Base-by-base conservation (phyloP, 2,113 vertebrate genomes). In the Oryzias woworae region DNA sequence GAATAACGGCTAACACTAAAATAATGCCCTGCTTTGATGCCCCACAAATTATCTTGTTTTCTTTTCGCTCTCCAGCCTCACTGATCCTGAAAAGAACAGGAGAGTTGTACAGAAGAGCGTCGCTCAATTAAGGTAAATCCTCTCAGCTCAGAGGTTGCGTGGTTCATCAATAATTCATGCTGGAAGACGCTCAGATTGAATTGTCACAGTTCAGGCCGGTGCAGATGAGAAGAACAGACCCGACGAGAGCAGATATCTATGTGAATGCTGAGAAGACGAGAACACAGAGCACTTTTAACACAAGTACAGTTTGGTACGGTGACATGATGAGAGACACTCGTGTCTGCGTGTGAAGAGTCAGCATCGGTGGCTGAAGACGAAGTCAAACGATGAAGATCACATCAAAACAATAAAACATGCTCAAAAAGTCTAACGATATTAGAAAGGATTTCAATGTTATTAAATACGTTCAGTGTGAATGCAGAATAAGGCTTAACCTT, bases 91-190 rank as follows among this genome's bases (percentile, higher is more conserved):
- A 77, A 63, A 2, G 4, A 69, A 63, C 55, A 43, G 73, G 58
- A 69, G 49, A 53, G 64, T 71, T 62, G 50, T 6, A 63, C 65
- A 71, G 71, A 20, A 16, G 14, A n/a, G 51, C 48, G 54, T 49
- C n/a, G 52, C 73, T 83, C 60, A 36, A 78, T 83, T 75, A 59
- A 69, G 36, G 50, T 63, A 72, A 80, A 78, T 74, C 77, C 70
- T 57, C 58, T 12, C 60, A 61, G 45, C 60, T 78, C 61, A 23
- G 48, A 69, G 77, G 62, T 60, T 65, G 67, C 22, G 0, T 53
- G 66, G 56, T 78, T 87, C 83, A 84, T 87, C 81, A 77, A 84
- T 85, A 78, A 85, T 87, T 81, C 83, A 84, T 77, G 67, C 14
- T 8, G 15, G 24, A 60, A 65, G 78, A 75, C 69, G 16, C 13